phyloP scores from a whole-genome alignment of 2,113 vertebrate species.

The Nestor notabilis region DNA sequence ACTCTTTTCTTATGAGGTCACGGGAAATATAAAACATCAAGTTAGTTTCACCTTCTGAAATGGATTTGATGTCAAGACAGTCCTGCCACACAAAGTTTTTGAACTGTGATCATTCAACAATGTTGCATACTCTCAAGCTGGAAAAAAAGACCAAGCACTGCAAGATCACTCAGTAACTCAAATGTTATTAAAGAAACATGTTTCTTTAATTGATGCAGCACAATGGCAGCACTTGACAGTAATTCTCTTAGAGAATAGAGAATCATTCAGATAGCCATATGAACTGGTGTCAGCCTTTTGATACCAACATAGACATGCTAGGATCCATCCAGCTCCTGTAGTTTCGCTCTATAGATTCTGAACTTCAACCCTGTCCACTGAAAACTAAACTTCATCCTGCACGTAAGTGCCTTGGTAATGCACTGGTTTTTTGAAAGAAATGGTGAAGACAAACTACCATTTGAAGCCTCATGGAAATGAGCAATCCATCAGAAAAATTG shows the following conservation, averaged over 20 bases:
- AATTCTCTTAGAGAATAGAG: background rate
- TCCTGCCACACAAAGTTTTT: background rate
- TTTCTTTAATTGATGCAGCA: background rate
- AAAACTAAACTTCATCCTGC: background rate
- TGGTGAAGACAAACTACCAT: background rate
- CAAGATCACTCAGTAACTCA: background rate
- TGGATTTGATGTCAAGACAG: background rate
- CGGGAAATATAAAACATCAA: constrained; percentile 30
- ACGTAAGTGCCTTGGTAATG: background rate
- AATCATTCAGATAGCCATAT: background rate
- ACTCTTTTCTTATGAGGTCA: constrained; percentile 11
- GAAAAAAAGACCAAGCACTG: background rate
- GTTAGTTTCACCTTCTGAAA: constrained; percentile 44
- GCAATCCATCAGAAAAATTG: background rate
- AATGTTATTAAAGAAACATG: background rate
- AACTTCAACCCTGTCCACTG: background rate
- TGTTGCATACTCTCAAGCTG: background rate
- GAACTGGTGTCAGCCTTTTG: background rate
- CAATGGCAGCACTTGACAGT: background rate
- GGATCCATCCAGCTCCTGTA: background rate
- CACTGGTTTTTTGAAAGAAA: background rate
- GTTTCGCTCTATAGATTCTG: background rate
- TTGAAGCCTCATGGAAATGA: background rate
- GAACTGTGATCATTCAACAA: background rate
- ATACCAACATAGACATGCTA: background rate